Conservation (phyloP, 2,797 vertebrate genomes). For the Rhinichthys osculus region DNA sequence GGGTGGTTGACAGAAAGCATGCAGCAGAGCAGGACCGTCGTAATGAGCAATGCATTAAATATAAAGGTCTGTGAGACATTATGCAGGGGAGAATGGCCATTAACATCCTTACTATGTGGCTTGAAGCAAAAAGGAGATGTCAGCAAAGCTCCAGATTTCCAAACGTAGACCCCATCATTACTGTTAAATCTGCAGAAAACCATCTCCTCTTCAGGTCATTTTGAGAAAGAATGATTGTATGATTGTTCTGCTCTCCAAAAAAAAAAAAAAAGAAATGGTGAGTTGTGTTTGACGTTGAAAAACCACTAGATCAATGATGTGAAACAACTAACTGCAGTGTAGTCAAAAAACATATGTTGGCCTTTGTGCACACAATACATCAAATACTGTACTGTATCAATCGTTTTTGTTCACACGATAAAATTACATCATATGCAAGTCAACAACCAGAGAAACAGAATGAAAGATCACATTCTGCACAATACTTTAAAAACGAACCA, state of each 20-base stretch:
- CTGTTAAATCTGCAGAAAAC: not conserved
- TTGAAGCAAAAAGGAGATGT: slow-evolving; percentile 39
- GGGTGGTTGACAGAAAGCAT: slow-evolving; percentile 9
- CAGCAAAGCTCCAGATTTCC: slow-evolving; percentile 36
- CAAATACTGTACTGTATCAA: not conserved
- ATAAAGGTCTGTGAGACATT: slow-evolving; percentile 50
- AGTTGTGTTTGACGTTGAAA: not conserved
- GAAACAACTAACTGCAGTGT: not conserved
- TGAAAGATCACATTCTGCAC: not conserved
- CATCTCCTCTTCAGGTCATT: not conserved
- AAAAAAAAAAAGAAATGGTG: not conserved
- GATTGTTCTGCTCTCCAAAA: not conserved
- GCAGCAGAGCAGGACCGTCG: slow-evolving; percentile 31
- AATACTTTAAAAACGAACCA: not conserved
- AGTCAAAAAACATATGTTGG: slow-evolving; percentile 16
- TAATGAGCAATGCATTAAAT: slow-evolving; percentile 60
- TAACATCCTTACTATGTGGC: slow-evolving; percentile 42
- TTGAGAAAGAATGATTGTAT: not conserved
- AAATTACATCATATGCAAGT: not conserved
- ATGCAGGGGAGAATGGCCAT: slow-evolving; percentile 35
- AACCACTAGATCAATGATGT: not conserved
- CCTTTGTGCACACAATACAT: not conserved
- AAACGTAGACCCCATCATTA: not conserved
- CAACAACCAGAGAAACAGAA: not conserved
- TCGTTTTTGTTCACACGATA: not conserved